Evolutionary conservation across 2,888 invertebrate genomes (phyloP), one percentile per base, ranked within the genome.

Genomic region (Tigriopus californicus): DNA sequence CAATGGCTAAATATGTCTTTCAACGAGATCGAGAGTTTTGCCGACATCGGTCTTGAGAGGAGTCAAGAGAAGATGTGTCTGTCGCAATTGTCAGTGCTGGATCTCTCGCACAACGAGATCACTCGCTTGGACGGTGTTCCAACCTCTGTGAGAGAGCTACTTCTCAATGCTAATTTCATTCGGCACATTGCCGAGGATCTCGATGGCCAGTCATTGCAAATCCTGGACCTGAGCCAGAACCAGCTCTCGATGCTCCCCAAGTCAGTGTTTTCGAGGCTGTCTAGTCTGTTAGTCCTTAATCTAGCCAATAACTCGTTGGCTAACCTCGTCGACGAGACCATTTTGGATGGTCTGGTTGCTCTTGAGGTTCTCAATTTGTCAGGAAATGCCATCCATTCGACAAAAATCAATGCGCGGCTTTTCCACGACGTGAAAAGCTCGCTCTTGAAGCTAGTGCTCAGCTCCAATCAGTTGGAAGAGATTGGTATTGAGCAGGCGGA

Each of bases 51-150:
- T 15, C 47, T 33, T 20, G n/a, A 40, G 11, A n/a, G n/a, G 22
- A 49, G 22, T 10, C 15, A 44, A 13, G 15, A 25, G 20, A 20
- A 41, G 15, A 33, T 33, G 33, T 33, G 33, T 33, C 33, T 58
- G 15, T n/a, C 15, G 11, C 48, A 33, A n/a, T 22, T 87, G 42
- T 80, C 84, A 60, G 79, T 83, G 61, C 74, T 87, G 61, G 83
- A 85, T 71, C 72, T 86, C 64, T 80, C 82, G 1, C 75, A 79
- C 70, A 90, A 90, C 68, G 80, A 82, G n/a, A 71, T 90, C 41
- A 85, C 85, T 0, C 79, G 81, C 67, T 73, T 91, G 53, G 85
- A 88, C 67, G 94, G 67, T 79, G 84, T 69, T 87, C 86, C 62
- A 3, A 5, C 15, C 13, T 5, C 33, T 33, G 13, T 49, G 4